Base-by-base conservation (phyloP, 2,797 vertebrate species). In the Amblyopsis hoosieri region DNA sequence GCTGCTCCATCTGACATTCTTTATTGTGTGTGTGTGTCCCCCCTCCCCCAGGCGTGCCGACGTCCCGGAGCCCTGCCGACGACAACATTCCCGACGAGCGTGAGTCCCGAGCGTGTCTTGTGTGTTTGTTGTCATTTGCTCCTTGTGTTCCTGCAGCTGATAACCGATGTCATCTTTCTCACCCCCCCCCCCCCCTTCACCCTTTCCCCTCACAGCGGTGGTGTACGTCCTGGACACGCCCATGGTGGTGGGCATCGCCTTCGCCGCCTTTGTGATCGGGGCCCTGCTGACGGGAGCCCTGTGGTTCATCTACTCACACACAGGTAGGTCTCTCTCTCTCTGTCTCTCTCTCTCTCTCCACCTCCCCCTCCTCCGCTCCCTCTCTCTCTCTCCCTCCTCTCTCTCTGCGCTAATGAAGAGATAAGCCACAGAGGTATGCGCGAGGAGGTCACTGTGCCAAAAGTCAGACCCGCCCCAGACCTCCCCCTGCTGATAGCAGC, bases 241-340 rank as follows among this genome's bases (percentile, higher is more conserved):
- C 0, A 96, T 94, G 0, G 96, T 99, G 19, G 96, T 98, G 84
- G 96, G 96, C 67, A 99, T 99, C 2, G 97, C 97, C 0, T 99
- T 99, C 5, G 95, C 96, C 0, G 97, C 97, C 0, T 99, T 99
- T 46, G 89, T 97, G 13, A 98, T 99, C 0, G 98, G 98, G 14
- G 97, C 95, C 12, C 90, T 99, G 78, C 87, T 99, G 69, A 99
- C 96, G 0, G 98, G 96, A 69, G 96, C 96, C 0, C 87, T 99
- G 74, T 99, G 98, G 98, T 98, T 96, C 66, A 99, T 99, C 92
- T 98, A 99, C 83, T 95, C 97, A 0, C 96, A 94, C 89, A 99
- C 98, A 92, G 96, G 98, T 99, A 74, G 75, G 93, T 83, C 45
- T 12, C 45, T 3, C 45, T 3, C 7, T 46, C 45, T 4, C 23